phyloP scores from a whole-genome alignment of 2,888 invertebrate genomes.

The Anodontia alba region DNA sequence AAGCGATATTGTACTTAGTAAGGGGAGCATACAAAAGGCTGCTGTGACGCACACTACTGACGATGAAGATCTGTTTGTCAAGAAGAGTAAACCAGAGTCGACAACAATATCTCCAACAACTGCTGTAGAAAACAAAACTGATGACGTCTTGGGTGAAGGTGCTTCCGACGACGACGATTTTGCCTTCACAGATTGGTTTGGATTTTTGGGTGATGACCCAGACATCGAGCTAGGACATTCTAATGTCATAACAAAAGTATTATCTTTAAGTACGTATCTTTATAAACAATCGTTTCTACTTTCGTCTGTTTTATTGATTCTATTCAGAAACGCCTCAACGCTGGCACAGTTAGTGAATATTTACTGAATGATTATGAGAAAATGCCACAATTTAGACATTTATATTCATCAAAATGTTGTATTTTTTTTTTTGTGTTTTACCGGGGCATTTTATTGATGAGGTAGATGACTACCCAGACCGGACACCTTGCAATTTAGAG shows the following conservation, averaged over 20 bases:
- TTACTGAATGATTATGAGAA: no score
- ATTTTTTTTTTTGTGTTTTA: no score
- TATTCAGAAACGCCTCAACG: no score
- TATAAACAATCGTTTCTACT: no score
- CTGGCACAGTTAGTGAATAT: no score
- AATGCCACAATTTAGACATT: no score
- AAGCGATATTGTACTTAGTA: background rate
- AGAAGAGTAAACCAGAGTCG: background rate
- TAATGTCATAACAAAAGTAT: background rate
- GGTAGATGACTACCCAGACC: no score
- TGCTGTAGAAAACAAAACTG: background rate
- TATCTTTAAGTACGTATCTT: no score
- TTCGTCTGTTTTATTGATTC: no score
- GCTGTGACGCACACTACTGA: background rate
- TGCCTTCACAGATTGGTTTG: constrained; percentile 4
- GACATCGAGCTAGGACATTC: background rate
- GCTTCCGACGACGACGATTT: background rate
- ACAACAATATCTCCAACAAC: background rate
- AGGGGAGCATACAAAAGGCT: background rate
- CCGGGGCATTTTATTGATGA: no score
- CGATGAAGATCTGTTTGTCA: constrained; percentile 19
- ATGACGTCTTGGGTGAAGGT: background rate
- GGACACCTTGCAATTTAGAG: no score
- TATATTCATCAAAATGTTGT: no score
- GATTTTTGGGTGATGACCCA: background rate